phyloP scores from a whole-genome alignment of 2,888 invertebrate species.

The Parnassius orleans region DNA sequence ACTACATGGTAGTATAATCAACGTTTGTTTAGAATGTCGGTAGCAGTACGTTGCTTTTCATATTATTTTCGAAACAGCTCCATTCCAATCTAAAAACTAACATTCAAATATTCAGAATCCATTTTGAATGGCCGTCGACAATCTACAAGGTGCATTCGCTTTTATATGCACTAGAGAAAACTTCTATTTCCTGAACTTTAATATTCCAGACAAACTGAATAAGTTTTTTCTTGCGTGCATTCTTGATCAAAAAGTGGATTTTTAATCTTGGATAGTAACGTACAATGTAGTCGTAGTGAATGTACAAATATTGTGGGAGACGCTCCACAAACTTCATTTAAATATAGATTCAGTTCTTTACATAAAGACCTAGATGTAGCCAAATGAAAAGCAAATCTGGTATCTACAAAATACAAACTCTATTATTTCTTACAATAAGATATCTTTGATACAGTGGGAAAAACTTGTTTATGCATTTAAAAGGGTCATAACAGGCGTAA shows the following conservation, averaged over 20 bases:
- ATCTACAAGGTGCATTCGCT: slow-evolving; percentile 12
- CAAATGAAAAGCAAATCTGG: slow-evolving; percentile 38
- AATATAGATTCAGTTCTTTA: slow-evolving; percentile 34
- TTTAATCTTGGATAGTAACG: slow-evolving; percentile 37
- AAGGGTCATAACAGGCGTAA: slow-evolving; percentile 41
- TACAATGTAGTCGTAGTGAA: too few species aligned
- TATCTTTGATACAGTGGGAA: slow-evolving; percentile 55
- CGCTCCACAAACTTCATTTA: slow-evolving; percentile 34
- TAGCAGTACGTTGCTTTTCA: background rate
- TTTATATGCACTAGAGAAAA: slow-evolving; percentile 19
- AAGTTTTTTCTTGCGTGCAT: slow-evolving; percentile 22
- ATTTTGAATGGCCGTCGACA: slow-evolving; percentile 10
- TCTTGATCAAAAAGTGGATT: slow-evolving; percentile 35
- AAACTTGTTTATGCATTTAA: slow-evolving; percentile 62
- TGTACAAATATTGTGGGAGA: slow-evolving; percentile 12
- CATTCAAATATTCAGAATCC: slow-evolving; percentile 19
- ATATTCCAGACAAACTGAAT: slow-evolving; percentile 34
- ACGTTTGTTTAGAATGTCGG: background rate
- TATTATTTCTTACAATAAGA: slow-evolving; percentile 56
- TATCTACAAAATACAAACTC: slow-evolving; percentile 43
- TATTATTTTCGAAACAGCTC: background rate
- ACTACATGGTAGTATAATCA: too few species aligned
- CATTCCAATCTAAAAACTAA: slow-evolving; percentile 12
- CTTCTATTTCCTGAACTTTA: slow-evolving; percentile 28
- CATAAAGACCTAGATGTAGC: slow-evolving; percentile 23